Conservation (phyloP, 2,888 invertebrate genomes). For the Ecdyonurus torrentis region DNA sequence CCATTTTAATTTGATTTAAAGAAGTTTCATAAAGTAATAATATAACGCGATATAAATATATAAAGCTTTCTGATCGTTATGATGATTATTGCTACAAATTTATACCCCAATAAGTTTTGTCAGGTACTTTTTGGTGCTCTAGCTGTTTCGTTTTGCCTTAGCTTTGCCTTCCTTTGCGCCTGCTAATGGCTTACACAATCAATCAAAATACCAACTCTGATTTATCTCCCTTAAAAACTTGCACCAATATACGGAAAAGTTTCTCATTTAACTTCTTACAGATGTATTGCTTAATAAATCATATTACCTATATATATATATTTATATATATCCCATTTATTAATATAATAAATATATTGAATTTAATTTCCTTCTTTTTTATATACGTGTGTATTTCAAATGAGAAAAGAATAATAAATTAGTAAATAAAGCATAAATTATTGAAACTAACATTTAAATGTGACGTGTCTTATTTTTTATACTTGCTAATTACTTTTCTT, state of each 20-base stretch:
- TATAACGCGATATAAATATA: neutral
- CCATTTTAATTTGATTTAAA: neutral
- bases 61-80: neutral
- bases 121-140: neutral
- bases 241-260: neutral
- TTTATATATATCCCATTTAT: too few relatives aligned
- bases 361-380: neutral
- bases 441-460: too few relatives aligned
- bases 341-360: neutral
- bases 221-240: neutral
- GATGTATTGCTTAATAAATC: neutral
- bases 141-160: neutral
- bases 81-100: neutral
- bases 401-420: too few relatives aligned
- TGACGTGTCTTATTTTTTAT: too few relatives aligned
- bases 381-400: too few relatives aligned
- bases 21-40: neutral
- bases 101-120: neutral
- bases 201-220: neutral
- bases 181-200: conserved; percentile 3
- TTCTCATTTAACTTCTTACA: neutral
- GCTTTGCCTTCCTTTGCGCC: neutral
- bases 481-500: too few relatives aligned
- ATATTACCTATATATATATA: neutral
- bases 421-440: too few relatives aligned